A percentile compares a stretch with the other conserved stretches of the same genome.
phyloP scores from a whole-genome alignment of 2,797 vertebrate species.

The Gallinago solitaria region DNA sequence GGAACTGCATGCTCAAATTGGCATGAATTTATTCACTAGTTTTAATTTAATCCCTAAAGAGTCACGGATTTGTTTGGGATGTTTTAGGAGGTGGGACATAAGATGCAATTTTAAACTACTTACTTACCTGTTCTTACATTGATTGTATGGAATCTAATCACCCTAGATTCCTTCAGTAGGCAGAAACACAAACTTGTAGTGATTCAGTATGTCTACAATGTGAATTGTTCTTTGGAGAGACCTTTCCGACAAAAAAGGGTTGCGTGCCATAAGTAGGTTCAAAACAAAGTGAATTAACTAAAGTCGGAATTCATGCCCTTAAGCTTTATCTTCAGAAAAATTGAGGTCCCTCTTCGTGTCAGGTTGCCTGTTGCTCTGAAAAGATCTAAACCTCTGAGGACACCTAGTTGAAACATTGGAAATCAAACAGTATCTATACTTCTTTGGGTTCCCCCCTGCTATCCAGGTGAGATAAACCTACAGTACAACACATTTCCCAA shows the following conservation, averaged over 20 bases:
- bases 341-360: not conserved
- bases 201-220: not conserved
- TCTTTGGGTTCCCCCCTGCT: not conserved
- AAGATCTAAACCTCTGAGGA: not conserved
- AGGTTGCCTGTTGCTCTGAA: not conserved
- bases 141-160: not conserved
- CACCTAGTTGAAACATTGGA: not conserved
- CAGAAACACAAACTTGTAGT: not conserved
- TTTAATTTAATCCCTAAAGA: not conserved
- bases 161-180: not conserved
- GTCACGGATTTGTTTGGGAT: not conserved
- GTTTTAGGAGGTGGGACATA: not conserved
- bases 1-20: not conserved
- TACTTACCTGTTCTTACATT: not conserved
- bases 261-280: not conserved
- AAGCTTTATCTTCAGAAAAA: not conserved
- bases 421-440: not conserved
- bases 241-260: not conserved
- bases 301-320: not conserved
- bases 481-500: not conserved
- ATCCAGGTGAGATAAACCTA: not conserved
- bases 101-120: not conserved
- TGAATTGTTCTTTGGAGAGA: not conserved
- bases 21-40: not conserved
- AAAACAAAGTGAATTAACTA: not conserved